Evolutionary conservation across 2,113 vertebrate species (phyloP).

Genomic region (Cercopithecus mona): DNA sequence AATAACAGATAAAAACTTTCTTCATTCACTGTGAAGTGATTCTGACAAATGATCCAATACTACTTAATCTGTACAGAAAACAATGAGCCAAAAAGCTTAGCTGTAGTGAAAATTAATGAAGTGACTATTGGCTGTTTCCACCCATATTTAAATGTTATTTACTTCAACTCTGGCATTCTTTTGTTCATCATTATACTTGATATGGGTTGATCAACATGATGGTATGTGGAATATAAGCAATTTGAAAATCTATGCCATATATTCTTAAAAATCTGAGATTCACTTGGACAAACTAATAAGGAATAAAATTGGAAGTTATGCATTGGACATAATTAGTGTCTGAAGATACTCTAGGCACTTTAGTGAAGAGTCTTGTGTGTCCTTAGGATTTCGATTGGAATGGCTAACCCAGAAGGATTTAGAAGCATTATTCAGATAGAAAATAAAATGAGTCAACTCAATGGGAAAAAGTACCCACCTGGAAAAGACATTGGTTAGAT

Average conservation of each 20-base stretch:
- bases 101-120: constrained; percentile 13
- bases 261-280: neutral
- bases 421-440: neutral
- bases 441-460: neutral
- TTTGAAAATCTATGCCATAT: neutral
- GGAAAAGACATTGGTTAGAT: neutral
- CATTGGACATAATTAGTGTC: neutral
- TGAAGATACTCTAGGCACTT: neutral
- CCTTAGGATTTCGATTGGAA: neutral
- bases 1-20: neutral
- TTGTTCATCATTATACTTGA: neutral
- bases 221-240: neutral
- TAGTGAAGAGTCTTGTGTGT: neutral
- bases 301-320: neutral
- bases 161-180: neutral
- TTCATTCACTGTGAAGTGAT: neutral
- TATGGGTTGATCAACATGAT: neutral
- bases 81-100: constrained; percentile 32
- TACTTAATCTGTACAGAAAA: neutral
- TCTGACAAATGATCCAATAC: neutral
- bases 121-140: neutral
- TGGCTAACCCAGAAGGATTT: neutral
- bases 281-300: neutral
- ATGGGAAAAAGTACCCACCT: neutral
- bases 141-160: neutral